These are phyloP conservation scores for Listrodromus nycthemerus DNA, from an alignment of 2,888 invertebrate species.

Conservation along the genomic window DNA sequence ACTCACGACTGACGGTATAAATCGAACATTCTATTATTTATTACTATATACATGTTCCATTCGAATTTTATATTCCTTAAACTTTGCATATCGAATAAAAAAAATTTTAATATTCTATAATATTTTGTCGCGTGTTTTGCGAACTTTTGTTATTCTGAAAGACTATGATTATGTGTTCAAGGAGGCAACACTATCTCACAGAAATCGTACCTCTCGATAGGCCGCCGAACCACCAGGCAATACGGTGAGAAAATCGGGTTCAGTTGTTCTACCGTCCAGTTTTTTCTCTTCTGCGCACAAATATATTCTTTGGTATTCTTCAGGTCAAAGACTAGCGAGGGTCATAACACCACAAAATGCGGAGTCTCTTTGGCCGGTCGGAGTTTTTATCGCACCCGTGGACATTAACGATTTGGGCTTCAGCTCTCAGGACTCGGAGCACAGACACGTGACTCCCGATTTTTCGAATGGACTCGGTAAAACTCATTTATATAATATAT, in stretches of 20 bases:
- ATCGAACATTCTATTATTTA: not conserved
- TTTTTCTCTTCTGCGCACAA: not conserved
- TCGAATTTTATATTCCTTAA: not conserved
- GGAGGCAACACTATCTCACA: conserved; percentile 79
- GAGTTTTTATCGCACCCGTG: conserved; percentile 86
- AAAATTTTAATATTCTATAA: not conserved
- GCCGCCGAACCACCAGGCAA: conserved; percentile 72
- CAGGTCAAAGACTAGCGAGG: conserved; percentile 58
- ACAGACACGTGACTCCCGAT: conserved; percentile 82
- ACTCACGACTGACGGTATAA: conserved; percentile 78
- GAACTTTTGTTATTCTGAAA: conserved; percentile 7
- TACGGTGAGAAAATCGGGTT: conserved; percentile 68
- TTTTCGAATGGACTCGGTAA: conserved; percentile 84
- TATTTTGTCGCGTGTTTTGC: not conserved
- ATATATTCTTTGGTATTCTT: not conserved
- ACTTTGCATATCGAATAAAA: conserved; percentile 36
- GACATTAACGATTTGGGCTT: conserved; percentile 83
- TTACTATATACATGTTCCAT: not conserved
- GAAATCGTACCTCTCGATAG: conserved; percentile 79
- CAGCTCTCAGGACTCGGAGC: conserved; percentile 79
- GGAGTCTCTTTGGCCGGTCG: conserved; percentile 87
- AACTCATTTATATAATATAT: not conserved
- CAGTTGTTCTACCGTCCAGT: not conserved
- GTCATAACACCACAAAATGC: conserved; percentile 81
- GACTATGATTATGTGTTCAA: conserved; percentile 60